phyloP scores from a whole-genome alignment of 2,888 invertebrate species.

The Drosophila borealis region DNA sequence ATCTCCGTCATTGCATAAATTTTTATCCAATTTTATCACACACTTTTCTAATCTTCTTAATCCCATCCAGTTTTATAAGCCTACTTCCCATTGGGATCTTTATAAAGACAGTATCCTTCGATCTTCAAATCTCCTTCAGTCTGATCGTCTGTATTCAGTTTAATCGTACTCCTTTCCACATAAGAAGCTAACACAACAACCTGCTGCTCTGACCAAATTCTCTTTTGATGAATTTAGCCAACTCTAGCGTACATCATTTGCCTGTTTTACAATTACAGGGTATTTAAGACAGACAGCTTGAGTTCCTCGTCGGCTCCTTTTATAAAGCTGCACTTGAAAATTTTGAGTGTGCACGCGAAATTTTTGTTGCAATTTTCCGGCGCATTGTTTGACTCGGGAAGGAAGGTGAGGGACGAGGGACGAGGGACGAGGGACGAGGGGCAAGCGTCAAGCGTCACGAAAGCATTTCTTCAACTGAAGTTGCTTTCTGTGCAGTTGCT shows the following conservation, averaged over 20 bases:
- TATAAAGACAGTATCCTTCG: no score
- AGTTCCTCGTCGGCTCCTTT: constrained; percentile 9
- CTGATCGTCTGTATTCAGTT: no score
- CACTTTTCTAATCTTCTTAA: no score
- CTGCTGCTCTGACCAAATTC: no score
- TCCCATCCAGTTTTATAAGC: no score
- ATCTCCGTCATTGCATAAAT: no score
- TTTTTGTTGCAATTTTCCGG: constrained; percentile 69
- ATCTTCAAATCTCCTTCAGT: no score
- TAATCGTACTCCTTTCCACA: no score
- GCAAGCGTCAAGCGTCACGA: not conserved
- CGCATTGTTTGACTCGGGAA: constrained; percentile 30
- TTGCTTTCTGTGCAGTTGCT: constrained; percentile 47
- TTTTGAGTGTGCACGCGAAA: constrained; percentile 61
- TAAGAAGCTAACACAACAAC: no score
- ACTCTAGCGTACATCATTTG: not conserved
- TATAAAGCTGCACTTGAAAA: constrained; percentile 68
- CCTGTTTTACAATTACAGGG: constrained; percentile 1
- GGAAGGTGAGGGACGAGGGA: not conserved
- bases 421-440: not conserved
- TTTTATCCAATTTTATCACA: no score
- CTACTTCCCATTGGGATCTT: no score
- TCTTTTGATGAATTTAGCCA: not conserved
- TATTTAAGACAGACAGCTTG: constrained; percentile 17
- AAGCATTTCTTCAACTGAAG: constrained; percentile 24